Conservation (phyloP, 2,113 vertebrate genomes). For the Micronisus gabar region DNA sequence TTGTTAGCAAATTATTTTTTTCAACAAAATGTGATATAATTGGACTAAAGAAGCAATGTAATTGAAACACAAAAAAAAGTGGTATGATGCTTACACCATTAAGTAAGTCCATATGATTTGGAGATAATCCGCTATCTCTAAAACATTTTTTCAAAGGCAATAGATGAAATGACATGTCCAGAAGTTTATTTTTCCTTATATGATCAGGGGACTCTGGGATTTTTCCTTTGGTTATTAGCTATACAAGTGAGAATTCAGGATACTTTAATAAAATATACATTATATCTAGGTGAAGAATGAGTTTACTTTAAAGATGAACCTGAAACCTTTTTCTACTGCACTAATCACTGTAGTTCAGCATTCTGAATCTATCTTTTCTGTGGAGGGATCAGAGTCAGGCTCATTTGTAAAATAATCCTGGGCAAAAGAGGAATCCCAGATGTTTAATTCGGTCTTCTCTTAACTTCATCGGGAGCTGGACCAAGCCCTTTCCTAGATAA, state of each 20-base stretch:
- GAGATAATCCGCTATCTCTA: neutral
- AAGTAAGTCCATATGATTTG: neutral
- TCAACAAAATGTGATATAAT: neutral
- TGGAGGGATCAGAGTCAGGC: neutral
- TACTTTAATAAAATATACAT: neutral
- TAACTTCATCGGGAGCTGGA: neutral
- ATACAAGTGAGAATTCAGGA: neutral
- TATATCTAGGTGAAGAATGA: neutral
- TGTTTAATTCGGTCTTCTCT: neutral
- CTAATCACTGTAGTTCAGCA: neutral
- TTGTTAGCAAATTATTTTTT: neutral
- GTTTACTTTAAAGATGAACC: neutral
- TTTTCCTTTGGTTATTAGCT: neutral
- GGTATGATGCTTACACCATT: neutral
- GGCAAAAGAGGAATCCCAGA: neutral
- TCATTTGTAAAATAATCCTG: neutral
- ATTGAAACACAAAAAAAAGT: neutral
- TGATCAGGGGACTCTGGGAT: neutral
- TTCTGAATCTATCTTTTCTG: neutral
- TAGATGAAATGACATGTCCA: neutral
- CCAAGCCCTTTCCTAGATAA: neutral
- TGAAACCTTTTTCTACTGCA: neutral
- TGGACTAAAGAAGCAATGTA: neutral
- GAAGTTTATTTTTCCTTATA: neutral
- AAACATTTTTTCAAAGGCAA: neutral